Evolutionary conservation across 2,797 vertebrate species (phyloP), one percentile per base, ranked within the genome.

Genomic region (Labroides dimidiatus): DNA sequence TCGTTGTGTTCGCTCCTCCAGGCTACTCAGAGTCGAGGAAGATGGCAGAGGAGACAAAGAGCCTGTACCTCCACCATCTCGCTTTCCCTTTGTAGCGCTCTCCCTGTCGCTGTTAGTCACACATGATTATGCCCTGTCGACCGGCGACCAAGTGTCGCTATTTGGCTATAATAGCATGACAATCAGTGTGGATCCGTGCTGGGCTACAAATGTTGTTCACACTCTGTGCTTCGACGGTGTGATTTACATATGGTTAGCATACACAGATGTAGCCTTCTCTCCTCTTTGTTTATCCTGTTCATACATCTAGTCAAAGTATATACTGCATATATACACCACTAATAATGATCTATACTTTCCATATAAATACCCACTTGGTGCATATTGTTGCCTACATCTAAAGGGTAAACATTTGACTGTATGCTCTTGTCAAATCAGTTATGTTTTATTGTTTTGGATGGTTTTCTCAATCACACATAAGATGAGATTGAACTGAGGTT

Each of bases 121-220:
- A 87, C 89, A 90, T 94, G 92, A 94, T 95, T 93, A 94, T 89
- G 91, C 89, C 81, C 87, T 85, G 86, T 82, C 82, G 84, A 84
- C 86, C 59, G 78, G 81, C 64, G 73, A 85, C 74, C 92, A 93
- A 93, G 91, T 92, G 90, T 91, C 87, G 86, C 88, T 89, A 93
- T 93, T 94, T 93, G 89, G 86, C 88, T 87, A 88, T 94, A 94
- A 94, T 93, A 92, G 93, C 85, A 82, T 80, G 86, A 90, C 93
- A 94, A 93, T 94, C 92, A 93, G 81, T 75, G 81, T 87, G 86
- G 87, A 88, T 91, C 89, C 90, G 77, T 73, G 55, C 77, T 30
- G 52, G 64, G 77, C 72, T 87, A 57, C 60, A 64, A 84, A 86
- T 84, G 71, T 79, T 80, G 73, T 84, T 88, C 80, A 71, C 83